Percentiles rank a stretch among this genome's conserved stretches.
Evolutionary conservation across 2,797 vertebrate species (phyloP).

Genomic region (Tenualosa thibaudeaui): DNA sequence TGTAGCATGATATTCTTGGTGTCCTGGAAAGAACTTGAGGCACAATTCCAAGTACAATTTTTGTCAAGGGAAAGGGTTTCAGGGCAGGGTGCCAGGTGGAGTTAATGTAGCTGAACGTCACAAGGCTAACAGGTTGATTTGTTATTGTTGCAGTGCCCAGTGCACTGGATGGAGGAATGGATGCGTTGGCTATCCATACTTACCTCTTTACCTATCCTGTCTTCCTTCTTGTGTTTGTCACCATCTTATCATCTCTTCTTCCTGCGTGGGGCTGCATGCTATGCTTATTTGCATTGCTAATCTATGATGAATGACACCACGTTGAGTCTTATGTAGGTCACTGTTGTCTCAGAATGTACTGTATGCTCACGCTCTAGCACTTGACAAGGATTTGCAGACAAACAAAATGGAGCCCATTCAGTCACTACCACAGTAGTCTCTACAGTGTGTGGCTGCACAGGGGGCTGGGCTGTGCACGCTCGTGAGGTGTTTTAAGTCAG

Average conservation of each 20-base stretch:
- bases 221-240: neutral
- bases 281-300: conserved; percentile 28
- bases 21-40: neutral
- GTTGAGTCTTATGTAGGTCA: conserved; percentile 19
- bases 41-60: neutral
- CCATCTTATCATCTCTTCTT: neutral
- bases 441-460: neutral
- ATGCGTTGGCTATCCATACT: neutral
- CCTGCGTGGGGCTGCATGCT: neutral
- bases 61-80: neutral
- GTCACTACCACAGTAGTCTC: neutral
- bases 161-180: neutral
- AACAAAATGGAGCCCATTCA: conserved; percentile 14
- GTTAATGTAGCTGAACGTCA: neutral
- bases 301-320: conserved; percentile 28
- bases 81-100: conserved; percentile 10
- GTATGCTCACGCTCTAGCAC: neutral
- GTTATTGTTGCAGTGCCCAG: neutral
- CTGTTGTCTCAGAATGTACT: neutral
- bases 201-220: neutral
- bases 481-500: neutral
- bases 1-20: conserved; percentile 18
- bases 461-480: neutral
- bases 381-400: neutral
- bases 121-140: neutral